Percentiles rank a stretch among this genome's conserved stretches.
phyloP scores from a whole-genome alignment of 2,113 vertebrate genomes.

The Acrocephalus kingi region DNA sequence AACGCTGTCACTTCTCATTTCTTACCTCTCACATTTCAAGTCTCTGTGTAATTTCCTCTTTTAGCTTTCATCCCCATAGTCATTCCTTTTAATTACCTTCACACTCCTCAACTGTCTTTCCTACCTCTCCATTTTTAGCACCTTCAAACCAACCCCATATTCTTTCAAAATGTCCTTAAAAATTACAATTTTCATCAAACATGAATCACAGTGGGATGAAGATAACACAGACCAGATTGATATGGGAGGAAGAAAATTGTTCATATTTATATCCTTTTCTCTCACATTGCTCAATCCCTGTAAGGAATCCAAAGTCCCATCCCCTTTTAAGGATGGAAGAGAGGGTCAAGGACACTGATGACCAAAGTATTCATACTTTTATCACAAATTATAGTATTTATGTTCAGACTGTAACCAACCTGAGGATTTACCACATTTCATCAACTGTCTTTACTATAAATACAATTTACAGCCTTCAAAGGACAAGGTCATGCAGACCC shows the following conservation, averaged over 20 bases:
- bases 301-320: neutral
- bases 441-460: neutral
- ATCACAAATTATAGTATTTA: neutral
- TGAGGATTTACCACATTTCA: neutral
- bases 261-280: neutral
- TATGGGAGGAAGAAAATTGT: neutral
- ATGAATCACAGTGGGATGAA: neutral
- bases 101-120: neutral
- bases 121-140: neutral
- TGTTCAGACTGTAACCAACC: neutral
- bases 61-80: neutral
- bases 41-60: neutral
- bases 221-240: neutral
- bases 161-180: neutral
- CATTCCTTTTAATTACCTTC: neutral
- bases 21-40: neutral
- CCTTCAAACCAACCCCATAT: neutral
- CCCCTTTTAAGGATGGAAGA: neutral
- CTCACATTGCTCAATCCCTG: neutral
- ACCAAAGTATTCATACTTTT: neutral
- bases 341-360: neutral
- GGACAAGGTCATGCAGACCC: neutral
- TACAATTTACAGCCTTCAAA: neutral
- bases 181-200: neutral
- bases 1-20: neutral